Conservation (phyloP, 2,797 vertebrate genomes). For the Mus spretus region DNA sequence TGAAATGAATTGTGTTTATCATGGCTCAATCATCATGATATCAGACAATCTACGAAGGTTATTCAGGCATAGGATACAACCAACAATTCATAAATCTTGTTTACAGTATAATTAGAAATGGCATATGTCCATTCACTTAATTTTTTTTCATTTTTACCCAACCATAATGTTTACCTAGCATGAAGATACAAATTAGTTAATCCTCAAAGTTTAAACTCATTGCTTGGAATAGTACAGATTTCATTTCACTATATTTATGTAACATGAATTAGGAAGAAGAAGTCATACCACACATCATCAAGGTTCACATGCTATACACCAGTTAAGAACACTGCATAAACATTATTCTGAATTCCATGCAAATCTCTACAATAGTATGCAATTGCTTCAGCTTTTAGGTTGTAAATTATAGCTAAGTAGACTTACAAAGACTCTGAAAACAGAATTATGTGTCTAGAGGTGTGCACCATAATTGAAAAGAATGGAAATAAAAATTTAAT, state of each 20-base stretch:
- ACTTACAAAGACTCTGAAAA: not conserved
- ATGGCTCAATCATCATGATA: not conserved
- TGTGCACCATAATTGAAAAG: not conserved
- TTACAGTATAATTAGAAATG: not conserved
- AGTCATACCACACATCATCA: not conserved
- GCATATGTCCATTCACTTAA: not conserved
- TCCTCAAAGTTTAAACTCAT: not conserved
- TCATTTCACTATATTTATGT: not conserved
- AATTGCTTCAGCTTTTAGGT: not conserved
- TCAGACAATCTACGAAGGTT: not conserved
- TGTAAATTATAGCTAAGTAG: not conserved
- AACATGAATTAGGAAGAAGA: not conserved
- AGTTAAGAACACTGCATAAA: not conserved
- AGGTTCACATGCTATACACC: not conserved
- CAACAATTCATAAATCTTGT: not conserved
- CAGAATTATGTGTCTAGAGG: not conserved
- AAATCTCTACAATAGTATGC: not conserved
- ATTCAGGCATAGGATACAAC: not conserved
- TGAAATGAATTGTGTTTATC: constrained; percentile 2
- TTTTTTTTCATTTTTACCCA: not conserved
- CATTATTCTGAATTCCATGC: not conserved
- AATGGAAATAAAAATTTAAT: not conserved
- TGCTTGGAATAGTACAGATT: not conserved
- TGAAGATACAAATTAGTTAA: not conserved
- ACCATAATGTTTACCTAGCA: not conserved